Evolutionary conservation across 2,888 invertebrate genomes (phyloP), one percentile per base, ranked within the genome.

Genomic region (Andrena marginata): DNA sequence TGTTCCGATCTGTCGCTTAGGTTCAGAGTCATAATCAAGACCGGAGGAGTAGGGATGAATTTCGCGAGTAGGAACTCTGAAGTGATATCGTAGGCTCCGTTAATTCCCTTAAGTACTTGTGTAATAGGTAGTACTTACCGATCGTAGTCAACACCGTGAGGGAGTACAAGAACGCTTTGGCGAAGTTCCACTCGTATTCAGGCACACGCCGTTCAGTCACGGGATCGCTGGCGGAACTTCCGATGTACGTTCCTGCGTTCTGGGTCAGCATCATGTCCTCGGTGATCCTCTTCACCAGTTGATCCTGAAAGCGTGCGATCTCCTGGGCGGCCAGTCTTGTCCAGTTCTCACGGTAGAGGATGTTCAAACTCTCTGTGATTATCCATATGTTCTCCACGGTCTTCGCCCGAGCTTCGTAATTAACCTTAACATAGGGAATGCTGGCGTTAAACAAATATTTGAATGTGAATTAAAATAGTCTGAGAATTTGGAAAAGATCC

Each of bases 121-220:
- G 42, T 42, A 42, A 42, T 42, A 42, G 42, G 42, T 5, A 16
- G 4, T 42, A 42, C 42, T 96, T 94, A 98, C 98, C 98, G 93
- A 98, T 97, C 82, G 98, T 99, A 68, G 98, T 99, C 90, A 99
- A 96, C 86, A 99, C 98, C 51, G 99, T 99, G 89, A 99, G 96
- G 29, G 98, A 98, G 95, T 99, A 99, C 90, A 99, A 96, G 95
- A 99, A 99, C 73, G 99, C 98, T 91, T 97, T 96, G 74, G 98
- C 97, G 94, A 98, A 97, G 94, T 97, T 97, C 98, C 98, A 98
- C 94, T 98, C 97, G 93, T 97, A 96, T 89, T 96, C 96, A 29
- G 91, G 91, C 33, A 89, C 83, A 65, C 91, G 92, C 59, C 91
- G 90, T 48, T 92, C 93, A 26, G 91, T 90, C 64, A 89, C 92